These are phyloP conservation scores for Sanderia malayensis DNA, from an alignment of 30 jellyfish, hydroid and myxozoan species.

Conservation along the genomic window DNA sequence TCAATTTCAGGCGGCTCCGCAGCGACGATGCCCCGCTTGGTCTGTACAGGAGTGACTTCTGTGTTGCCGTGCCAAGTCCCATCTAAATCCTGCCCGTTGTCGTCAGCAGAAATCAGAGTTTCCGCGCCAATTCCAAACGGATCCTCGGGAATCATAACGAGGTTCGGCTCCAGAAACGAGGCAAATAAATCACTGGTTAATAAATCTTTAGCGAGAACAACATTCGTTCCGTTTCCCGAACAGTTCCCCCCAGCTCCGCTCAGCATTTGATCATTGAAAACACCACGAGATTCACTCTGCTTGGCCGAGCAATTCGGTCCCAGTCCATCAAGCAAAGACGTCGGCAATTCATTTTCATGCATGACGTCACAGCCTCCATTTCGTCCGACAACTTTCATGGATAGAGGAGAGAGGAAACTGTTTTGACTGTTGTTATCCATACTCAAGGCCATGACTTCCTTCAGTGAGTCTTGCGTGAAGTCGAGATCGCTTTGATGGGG, in stretches of 20 bases:
- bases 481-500: background rate
- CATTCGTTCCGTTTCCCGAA: no score
- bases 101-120: slow-evolving; percentile 9
- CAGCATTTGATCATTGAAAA: background rate
- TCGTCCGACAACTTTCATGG: slow-evolving; percentile 22
- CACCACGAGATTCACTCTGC: background rate
- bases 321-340: background rate
- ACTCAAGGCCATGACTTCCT: slow-evolving; percentile 24
- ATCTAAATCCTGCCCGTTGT: slow-evolving; percentile 26
- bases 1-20: slow-evolving; percentile 10
- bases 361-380: slow-evolving; percentile 1
- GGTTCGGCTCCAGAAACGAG: slow-evolving; percentile 46
- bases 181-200: slow-evolving; percentile 42
- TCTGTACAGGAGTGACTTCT: slow-evolving; percentile 30
- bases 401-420: background rate
- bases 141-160: slow-evolving; percentile 44
- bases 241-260: no score
- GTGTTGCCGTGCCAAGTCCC: no score
- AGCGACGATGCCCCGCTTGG: slow-evolving; percentile 18
- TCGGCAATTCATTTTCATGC: background rate
- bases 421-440: background rate
- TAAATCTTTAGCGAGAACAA: slow-evolving; percentile 35
- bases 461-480: slow-evolving; percentile 17
- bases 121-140: slow-evolving; percentile 71
- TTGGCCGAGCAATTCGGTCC: background rate